Percentiles rank a stretch among this genome's conserved stretches.
phyloP scores from a whole-genome alignment of 2,113 vertebrate species.

The Paramormyrops kingsleyae region DNA sequence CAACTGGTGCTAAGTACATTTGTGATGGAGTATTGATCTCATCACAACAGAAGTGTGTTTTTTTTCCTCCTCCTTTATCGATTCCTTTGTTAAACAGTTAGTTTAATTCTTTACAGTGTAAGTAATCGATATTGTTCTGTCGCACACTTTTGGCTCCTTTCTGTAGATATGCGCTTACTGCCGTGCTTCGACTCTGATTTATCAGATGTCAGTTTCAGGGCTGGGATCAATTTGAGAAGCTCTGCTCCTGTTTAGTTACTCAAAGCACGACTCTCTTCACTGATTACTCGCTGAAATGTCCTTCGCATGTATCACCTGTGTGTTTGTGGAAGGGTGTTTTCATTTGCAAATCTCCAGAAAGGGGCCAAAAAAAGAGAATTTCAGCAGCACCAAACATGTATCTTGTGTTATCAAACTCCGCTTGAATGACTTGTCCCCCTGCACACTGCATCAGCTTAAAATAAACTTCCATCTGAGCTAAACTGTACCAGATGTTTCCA shows the following conservation, averaged over 20 bases:
- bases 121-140: neutral
- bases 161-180: neutral
- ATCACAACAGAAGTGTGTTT: neutral
- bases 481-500: neutral
- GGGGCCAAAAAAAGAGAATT: neutral
- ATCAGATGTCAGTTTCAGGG: neutral
- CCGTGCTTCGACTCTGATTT: neutral
- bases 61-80: neutral
- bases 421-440: neutral
- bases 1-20: neutral
- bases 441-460: neutral
- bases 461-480: neutral
- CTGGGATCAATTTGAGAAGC: neutral
- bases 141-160: neutral
- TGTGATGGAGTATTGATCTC: neutral
- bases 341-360: neutral
- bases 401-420: neutral
- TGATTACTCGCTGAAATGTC: neutral
- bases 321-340: neutral
- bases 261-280: neutral
- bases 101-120: neutral
- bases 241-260: neutral
- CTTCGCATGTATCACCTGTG: neutral
- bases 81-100: neutral
- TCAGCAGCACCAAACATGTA: neutral